These are phyloP conservation scores for Urocolius indicus DNA, from an alignment of 2,113 vertebrate species.

Conservation along the genomic window DNA sequence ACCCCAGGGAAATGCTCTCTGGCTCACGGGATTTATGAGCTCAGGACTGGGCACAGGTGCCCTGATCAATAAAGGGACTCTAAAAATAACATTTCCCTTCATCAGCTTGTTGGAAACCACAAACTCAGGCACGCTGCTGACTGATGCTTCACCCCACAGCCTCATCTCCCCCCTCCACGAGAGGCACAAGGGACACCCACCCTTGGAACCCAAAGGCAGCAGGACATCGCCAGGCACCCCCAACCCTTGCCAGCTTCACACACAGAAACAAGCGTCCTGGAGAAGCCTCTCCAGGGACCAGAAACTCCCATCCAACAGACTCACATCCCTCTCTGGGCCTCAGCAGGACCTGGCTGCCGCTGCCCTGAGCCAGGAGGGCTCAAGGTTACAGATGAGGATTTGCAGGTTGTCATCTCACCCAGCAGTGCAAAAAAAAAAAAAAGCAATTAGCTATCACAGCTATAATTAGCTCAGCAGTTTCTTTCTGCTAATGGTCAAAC, in stretches of 20 bases:
- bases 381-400: constrained; percentile 51
- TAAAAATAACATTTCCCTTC: neutral
- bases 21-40: rapidly evolving
- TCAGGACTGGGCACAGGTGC: neutral
- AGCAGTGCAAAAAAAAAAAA: constrained; percentile 9
- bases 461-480: constrained; percentile 69
- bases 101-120: neutral
- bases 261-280: rapidly evolving
- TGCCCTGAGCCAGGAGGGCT: neutral
- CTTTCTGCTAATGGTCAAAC: constrained; percentile 60
- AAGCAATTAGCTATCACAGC: constrained; percentile 53
- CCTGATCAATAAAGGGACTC: neutral
- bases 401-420: neutral
- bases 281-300: neutral
- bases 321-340: rapidly evolving
- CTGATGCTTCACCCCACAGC: neutral
- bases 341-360: rapidly evolving
- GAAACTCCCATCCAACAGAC: rapidly evolving
- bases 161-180: rapidly evolving
- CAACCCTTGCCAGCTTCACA: rapidly evolving
- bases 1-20: neutral
- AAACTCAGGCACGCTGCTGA: neutral
- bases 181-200: rapidly evolving
- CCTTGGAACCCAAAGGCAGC: neutral
- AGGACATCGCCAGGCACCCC: neutral